Percentiles rank a stretch among this genome's conserved stretches.
phyloP scores from a whole-genome alignment of 2,888 invertebrate species.

The Laspeyria flexula region DNA sequence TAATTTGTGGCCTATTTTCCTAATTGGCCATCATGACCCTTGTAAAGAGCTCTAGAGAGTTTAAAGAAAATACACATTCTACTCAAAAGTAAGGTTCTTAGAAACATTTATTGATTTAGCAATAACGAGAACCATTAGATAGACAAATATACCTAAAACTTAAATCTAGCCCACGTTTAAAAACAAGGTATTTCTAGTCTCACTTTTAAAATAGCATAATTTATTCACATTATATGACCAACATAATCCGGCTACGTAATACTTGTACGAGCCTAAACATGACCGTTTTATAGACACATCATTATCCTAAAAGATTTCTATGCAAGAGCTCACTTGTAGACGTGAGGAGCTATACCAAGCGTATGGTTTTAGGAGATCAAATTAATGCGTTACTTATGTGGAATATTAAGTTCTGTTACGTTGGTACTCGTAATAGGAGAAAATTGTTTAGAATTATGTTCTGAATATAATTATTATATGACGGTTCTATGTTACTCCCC shows the following conservation, averaged over 20 bases:
- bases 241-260: neutral
- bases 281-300: conserved; percentile 17
- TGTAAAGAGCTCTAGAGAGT: too few species aligned
- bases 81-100: too few species aligned
- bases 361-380: conserved; percentile 38
- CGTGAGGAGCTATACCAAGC: conserved; percentile 37
- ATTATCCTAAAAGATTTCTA: conserved; percentile 36
- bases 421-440: conserved; percentile 19
- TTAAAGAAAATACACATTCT: too few species aligned
- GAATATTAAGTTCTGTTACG: conserved; percentile 22
- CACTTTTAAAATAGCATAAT: too few species aligned
- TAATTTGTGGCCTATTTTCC: too few species aligned
- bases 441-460: conserved; percentile 6
- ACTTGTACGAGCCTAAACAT: neutral
- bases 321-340: conserved; percentile 27
- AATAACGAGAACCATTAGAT: too few species aligned
- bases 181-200: too few species aligned
- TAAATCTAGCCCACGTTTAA: too few species aligned
- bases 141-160: too few species aligned
- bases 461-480: neutral
- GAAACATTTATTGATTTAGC: too few species aligned
- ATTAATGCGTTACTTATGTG: conserved; percentile 24
- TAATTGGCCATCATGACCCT: too few species aligned
- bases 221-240: neutral
- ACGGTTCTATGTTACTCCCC: too few species aligned